A percentile compares a stretch with the other conserved stretches of the same genome.
phyloP scores from a whole-genome alignment of 2,888 invertebrate genomes.

The Chrysolina haemoptera region DNA sequence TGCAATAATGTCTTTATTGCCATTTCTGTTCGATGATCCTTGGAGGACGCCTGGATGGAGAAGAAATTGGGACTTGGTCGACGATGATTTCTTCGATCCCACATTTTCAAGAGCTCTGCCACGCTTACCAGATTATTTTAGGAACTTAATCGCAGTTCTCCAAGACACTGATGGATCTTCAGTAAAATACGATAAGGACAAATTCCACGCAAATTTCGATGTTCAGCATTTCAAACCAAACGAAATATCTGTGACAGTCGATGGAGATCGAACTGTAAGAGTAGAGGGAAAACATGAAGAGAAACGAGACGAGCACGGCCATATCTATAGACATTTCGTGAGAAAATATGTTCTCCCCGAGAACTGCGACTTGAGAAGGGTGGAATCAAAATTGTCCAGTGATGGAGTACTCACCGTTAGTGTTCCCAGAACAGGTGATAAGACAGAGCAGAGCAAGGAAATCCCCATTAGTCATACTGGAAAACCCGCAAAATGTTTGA shows the following conservation, averaged over 20 bases:
- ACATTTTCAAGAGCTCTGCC: background rate
- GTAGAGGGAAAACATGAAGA: slow-evolving; percentile 46
- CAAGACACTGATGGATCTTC: slow-evolving; percentile 15
- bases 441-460: slow-evolving; percentile 23
- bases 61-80: slow-evolving; percentile 2
- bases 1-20: background rate
- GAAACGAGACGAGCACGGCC: slow-evolving; percentile 42
- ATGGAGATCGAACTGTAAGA: slow-evolving; percentile 34
- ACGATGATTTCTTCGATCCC: slow-evolving; percentile 5
- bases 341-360: slow-evolving; percentile 42
- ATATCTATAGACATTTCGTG: slow-evolving; percentile 42
- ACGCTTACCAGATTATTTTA: slow-evolving; percentile 4
- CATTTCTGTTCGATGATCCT: background rate
- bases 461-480: slow-evolving; percentile 37
- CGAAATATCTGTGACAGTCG: slow-evolving; percentile 41
- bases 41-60: background rate
- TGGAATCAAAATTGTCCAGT: slow-evolving; percentile 41
- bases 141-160: background rate
- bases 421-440: slow-evolving; percentile 33
- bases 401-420: slow-evolving; percentile 40
- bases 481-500: slow-evolving; percentile 30
- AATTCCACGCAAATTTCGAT: slow-evolving; percentile 45
- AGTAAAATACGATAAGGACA: slow-evolving; percentile 38
- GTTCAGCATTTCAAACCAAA: slow-evolving; percentile 47
- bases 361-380: slow-evolving; percentile 32